These are phyloP conservation scores for Athene noctua DNA, from an alignment of 2,113 vertebrate genomes.

Conservation along the genomic window DNA sequence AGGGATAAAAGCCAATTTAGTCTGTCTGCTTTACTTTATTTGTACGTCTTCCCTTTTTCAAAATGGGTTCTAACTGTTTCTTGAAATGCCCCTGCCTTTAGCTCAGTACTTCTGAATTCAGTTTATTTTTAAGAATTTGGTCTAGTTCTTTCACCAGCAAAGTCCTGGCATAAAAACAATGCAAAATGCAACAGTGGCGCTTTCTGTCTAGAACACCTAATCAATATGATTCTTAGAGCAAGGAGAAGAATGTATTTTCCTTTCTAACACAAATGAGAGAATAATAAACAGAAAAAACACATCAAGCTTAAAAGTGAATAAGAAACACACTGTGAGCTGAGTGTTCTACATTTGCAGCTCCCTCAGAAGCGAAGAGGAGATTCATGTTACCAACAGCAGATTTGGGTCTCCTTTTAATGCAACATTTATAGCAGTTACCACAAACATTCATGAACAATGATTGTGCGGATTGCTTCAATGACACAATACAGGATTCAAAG, in stretches of 20 bases:
- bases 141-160: not conserved
- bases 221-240: not conserved
- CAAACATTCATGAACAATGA: not conserved
- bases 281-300: not conserved
- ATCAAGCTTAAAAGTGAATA: not conserved
- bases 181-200: not conserved
- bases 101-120: not conserved
- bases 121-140: conserved; percentile 19
- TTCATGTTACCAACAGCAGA: not conserved
- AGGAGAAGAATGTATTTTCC: not conserved
- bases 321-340: not conserved
- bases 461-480: not conserved
- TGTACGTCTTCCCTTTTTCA: conserved; percentile 30
- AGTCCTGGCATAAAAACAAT: not conserved
- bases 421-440: not conserved
- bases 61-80: conserved; percentile 31
- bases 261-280: not conserved
- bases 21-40: conserved; percentile 3
- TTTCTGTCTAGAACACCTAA: not conserved
- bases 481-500: not conserved
- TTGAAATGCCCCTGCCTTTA: conserved; percentile 36
- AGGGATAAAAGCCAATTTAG: conserved; percentile 26
- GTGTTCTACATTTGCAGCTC: not conserved
- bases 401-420: not conserved
- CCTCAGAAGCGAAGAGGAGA: not conserved